Evolutionary conservation across 30 jellyfish, hydroid and myxozoan species (phyloP).

Genomic region (Chironex yamaguchii): DNA sequence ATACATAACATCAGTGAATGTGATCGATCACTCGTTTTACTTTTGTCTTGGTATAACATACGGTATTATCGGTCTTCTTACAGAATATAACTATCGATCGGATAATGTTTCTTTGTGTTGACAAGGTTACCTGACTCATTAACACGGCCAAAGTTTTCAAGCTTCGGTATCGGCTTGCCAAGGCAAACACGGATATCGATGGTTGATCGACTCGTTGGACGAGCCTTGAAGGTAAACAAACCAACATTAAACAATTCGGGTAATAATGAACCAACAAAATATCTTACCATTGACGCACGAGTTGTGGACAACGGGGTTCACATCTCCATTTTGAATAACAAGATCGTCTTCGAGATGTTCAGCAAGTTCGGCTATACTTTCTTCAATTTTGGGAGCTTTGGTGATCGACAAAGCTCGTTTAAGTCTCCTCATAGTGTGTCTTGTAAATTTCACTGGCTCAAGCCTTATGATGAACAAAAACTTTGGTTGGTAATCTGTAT

Average conservation of each 20-base stretch:
- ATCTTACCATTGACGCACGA: conserved; percentile 21
- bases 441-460: neutral
- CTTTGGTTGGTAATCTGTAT: neutral
- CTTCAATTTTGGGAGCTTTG: conserved; percentile 97
- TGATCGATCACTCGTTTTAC: too few relatives aligned
- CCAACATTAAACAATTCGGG: neutral
- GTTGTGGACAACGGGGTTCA: conserved; percentile 1
- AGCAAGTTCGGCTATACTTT: conserved; percentile 88
- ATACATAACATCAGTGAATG: too few relatives aligned
- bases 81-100: too few relatives aligned
- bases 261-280: neutral
- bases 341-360: conserved; percentile 77
- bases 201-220: too few relatives aligned
- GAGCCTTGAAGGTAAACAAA: neutral
- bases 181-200: too few relatives aligned
- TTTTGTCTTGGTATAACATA: too few relatives aligned
- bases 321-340: conserved; percentile 59
- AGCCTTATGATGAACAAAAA: neutral
- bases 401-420: conserved; percentile 96
- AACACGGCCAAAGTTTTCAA: too few relatives aligned
- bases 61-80: too few relatives aligned
- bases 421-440: conserved; percentile 79
- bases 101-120: too few relatives aligned
- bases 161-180: too few relatives aligned
- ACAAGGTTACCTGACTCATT: too few relatives aligned